Evolutionary conservation across 2,888 invertebrate species (phyloP).

Genomic region (Tipula unca): DNA sequence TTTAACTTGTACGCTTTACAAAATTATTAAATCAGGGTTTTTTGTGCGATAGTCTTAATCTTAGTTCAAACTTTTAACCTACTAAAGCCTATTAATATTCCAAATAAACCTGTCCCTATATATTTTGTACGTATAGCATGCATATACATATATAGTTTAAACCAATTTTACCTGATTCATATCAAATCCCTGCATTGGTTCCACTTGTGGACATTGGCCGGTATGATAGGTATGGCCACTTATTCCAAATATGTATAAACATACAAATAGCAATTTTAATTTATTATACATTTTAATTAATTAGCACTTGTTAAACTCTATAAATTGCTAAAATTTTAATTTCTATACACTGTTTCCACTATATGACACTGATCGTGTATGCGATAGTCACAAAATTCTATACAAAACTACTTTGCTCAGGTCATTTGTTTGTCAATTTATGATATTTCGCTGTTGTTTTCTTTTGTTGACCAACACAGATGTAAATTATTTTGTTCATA

Average conservation of each 20-base stretch:
- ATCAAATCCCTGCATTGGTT: constrained; percentile 62
- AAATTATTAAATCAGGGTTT: no score
- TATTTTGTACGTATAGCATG: no score
- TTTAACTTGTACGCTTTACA: background rate
- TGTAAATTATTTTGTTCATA: background rate
- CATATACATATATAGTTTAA: constrained; percentile 8
- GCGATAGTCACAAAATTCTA: background rate
- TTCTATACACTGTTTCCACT: background rate
- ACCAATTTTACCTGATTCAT: constrained; percentile 57
- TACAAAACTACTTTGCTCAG: background rate
- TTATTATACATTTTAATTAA: background rate
- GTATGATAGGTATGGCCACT: constrained; percentile 58
- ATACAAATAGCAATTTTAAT: background rate
- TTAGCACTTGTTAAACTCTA: background rate
- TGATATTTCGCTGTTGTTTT: background rate
- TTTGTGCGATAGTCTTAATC: background rate
- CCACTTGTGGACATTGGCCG: constrained; percentile 63
- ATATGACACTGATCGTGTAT: background rate
- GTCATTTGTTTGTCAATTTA: background rate
- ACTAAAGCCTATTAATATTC: background rate
- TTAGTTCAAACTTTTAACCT: background rate
- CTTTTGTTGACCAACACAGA: background rate
- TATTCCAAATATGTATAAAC: background rate
- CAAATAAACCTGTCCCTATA: no score
- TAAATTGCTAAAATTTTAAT: background rate